Evolutionary conservation across 2,797 vertebrate species (phyloP), one percentile per base, ranked within the genome.

Genomic region (Myotis daubentonii): DNA sequence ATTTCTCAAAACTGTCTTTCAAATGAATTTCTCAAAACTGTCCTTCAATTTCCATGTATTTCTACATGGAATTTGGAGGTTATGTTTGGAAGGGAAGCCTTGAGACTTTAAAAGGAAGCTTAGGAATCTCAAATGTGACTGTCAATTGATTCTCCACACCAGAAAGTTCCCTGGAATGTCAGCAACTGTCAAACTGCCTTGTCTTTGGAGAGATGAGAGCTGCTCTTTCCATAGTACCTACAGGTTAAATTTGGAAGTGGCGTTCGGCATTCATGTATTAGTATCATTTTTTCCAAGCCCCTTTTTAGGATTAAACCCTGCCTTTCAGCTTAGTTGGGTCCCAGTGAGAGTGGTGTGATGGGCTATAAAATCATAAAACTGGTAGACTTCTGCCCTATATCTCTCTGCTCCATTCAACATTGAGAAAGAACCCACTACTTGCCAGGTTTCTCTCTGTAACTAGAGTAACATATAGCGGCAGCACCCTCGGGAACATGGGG

Each of bases 211-310:
- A 55, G 23, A 55, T 49, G 51, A 94, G 70, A 79, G n/a, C 19
- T 81, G 53, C 57, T 93, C 22, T 87, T 87, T 71, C 71, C 78
- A 71, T 2, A 41, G 20, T 23, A 74, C 85, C 89, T 78, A 76
- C 47, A 57, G 44, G 76, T 89, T 95, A 91, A 80, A 94, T 93
- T 95, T 95, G 93, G 94, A 94, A 94, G 66, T 33, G 23, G 53
- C 47, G 44, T 66, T 65, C 15, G 7, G 15, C 30, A n/a, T 8
- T 79, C 8, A 1, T 36, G 19, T n/a, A 8, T 86, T 79, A 38
- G 93, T 83, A 47, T 79, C 86, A 68, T 92, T 83, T 83, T 88
- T 65, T n/a, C 72, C 38, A 33, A 9, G 23, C 20, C 25, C 20
- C 23, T 13, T 90, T 89, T 71, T 71, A 94, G 89, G 71, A 78